A percentile compares a stretch with the other conserved stretches of the same genome.
Conservation (phyloP, 2,113 vertebrate species). For the Cinclus cinclus region DNA sequence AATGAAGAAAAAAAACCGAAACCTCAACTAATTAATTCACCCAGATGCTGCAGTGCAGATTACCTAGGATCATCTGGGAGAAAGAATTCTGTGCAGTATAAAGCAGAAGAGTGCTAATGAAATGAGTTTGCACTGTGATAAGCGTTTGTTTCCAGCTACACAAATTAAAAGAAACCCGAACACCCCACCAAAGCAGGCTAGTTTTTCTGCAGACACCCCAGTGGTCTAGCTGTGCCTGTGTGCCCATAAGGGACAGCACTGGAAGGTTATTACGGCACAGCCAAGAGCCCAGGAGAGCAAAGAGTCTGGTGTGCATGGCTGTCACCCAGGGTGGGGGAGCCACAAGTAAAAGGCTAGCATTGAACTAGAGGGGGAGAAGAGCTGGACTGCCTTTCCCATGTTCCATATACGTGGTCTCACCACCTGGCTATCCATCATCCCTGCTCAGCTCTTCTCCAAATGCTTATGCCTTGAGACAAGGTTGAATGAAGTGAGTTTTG, state of each 20-base stretch:
- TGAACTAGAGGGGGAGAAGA: background rate
- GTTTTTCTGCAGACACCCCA: background rate
- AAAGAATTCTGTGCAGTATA: slow-evolving; percentile 17
- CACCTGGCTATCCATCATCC: background rate
- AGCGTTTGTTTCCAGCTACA: background rate
- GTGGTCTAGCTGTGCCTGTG: background rate
- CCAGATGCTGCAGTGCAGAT: slow-evolving; percentile 61
- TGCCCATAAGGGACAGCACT: background rate
- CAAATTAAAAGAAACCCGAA: background rate
- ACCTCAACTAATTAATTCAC: slow-evolving; percentile 53
- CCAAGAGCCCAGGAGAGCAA: background rate
- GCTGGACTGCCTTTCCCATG: rapidly evolving
- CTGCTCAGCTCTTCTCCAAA: background rate
- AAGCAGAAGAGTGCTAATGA: slow-evolving; percentile 19
- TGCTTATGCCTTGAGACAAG: background rate
- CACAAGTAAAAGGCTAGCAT: background rate
- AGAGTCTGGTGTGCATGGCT: background rate
- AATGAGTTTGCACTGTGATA: background rate
- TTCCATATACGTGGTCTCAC: background rate
- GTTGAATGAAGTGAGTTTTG: background rate
- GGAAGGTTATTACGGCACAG: background rate
- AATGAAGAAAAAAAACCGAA: background rate
- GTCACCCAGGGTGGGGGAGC: background rate
- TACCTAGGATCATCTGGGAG: slow-evolving; percentile 56
- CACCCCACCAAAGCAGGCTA: rapidly evolving